Conservation (phyloP, 2,888 invertebrate species). For the Stenurella melanura region DNA sequence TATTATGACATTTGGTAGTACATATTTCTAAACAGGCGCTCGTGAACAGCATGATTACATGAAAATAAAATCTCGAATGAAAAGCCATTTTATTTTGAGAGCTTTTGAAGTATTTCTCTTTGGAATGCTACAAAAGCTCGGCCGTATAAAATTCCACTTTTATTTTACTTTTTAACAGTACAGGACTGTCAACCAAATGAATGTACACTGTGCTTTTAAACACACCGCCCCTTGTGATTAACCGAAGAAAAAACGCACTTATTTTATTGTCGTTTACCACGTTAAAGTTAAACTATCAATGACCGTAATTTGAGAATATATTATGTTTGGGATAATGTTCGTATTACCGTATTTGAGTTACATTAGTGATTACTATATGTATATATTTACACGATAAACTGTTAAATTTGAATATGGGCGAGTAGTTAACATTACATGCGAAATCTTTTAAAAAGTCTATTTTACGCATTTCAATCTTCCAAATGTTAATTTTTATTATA, state of each 20-base stretch:
- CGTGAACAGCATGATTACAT: constrained; percentile 45
- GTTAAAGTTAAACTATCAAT: background rate
- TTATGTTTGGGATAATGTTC: too few relatives aligned
- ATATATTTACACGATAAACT: too few relatives aligned
- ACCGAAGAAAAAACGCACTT: background rate
- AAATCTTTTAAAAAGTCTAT: too few relatives aligned
- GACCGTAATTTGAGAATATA: background rate
- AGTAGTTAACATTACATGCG: too few relatives aligned
- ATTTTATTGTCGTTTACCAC: background rate
- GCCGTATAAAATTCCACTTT: constrained; percentile 59
- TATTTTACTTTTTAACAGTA: constrained; percentile 51
- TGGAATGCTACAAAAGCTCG: constrained; percentile 61
- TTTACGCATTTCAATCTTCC: too few relatives aligned
- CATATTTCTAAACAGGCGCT: background rate
- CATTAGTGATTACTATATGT: too few relatives aligned
- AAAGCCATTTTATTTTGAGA: constrained; percentile 59
- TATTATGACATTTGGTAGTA: background rate
- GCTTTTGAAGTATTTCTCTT: constrained; percentile 61
- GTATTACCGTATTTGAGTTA: too few relatives aligned
- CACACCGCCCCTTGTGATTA: constrained; percentile 5
- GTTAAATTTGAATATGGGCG: too few relatives aligned
- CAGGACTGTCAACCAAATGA: constrained; percentile 44
- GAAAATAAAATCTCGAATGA: constrained; percentile 58
- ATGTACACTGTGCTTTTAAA: constrained; percentile 24
- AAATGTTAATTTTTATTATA: too few relatives aligned